Evolutionary conservation across 2,888 invertebrate species (phyloP).

Genomic region (Ennomos fuscantarius): DNA sequence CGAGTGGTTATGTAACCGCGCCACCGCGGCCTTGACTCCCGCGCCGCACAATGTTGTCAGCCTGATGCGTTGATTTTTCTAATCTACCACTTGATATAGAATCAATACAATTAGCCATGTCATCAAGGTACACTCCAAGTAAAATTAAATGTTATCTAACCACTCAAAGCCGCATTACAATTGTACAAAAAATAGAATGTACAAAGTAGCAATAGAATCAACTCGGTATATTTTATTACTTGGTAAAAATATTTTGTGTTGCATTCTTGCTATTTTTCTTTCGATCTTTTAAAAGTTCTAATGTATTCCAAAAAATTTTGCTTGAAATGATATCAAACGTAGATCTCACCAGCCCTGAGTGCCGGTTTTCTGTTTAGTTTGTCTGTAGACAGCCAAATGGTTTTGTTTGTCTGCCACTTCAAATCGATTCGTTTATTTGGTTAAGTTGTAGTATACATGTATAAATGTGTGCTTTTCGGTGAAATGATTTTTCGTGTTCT

Average conservation of each 20-base stretch:
- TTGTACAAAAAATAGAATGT: too few relatives aligned
- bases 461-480: background rate
- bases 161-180: too few relatives aligned
- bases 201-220: too few relatives aligned
- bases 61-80: constrained; percentile 22
- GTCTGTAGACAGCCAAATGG: constrained; percentile 17
- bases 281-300: background rate
- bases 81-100: constrained; percentile 12
- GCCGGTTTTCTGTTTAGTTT: constrained; percentile 9
- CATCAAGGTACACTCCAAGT: background rate
- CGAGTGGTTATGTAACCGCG: constrained; percentile 74
- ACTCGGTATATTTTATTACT: too few relatives aligned
- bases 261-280: too few relatives aligned
- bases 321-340: background rate
- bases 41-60: constrained; percentile 67
- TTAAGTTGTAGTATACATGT: too few relatives aligned
- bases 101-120: constrained; percentile 14
- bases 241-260: too few relatives aligned
- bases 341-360: background rate
- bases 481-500: background rate
- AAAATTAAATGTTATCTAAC: background rate
- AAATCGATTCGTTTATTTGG: background rate
- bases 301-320: background rate
- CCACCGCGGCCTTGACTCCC: constrained; percentile 82
- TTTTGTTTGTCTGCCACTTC: constrained; percentile 19